These are phyloP conservation scores for Drosophila multiciliata DNA, from an alignment of 2,888 invertebrate species.

Conservation along the genomic window DNA sequence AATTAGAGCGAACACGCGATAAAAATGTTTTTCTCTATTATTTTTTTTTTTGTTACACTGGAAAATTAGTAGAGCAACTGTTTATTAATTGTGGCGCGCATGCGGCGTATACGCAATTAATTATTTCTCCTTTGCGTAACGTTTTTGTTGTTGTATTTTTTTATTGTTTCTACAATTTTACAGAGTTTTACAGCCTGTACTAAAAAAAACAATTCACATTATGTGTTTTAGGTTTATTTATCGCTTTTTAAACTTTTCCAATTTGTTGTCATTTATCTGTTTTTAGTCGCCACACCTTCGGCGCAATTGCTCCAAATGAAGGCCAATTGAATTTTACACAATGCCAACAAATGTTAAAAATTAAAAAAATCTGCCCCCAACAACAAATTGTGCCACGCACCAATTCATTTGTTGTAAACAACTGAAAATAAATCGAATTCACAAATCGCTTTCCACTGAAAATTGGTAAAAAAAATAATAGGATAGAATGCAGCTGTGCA, in stretches of 20 bases:
- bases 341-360: neutral
- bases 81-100: slow-evolving; percentile 50
- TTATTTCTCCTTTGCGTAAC: slow-evolving; percentile 29
- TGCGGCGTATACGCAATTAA: slow-evolving; percentile 54
- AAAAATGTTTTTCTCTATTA: slow-evolving; percentile 31
- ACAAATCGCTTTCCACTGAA: neutral
- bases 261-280: neutral
- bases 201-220: slow-evolving; percentile 11
- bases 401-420: slow-evolving; percentile 25
- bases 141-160: neutral
- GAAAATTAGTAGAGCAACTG: slow-evolving; percentile 12
- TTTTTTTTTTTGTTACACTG: slow-evolving; percentile 21
- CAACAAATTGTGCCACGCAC: slow-evolving; percentile 33
- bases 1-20: slow-evolving; percentile 72
- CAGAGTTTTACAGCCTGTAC: neutral
- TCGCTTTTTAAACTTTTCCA: neutral
- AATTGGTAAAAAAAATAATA: neutral
- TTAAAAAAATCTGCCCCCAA: slow-evolving; percentile 8
- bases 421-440: neutral
- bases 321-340: slow-evolving; percentile 8
- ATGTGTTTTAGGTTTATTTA: slow-evolving; percentile 18
- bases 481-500: neutral
- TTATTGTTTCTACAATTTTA: neutral
- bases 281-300: slow-evolving; percentile 19
- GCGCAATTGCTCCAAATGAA: slow-evolving; percentile 8